Evolutionary conservation across 2,797 vertebrate genomes (phyloP).

Genomic region (Gymnopithys bicolor): DNA sequence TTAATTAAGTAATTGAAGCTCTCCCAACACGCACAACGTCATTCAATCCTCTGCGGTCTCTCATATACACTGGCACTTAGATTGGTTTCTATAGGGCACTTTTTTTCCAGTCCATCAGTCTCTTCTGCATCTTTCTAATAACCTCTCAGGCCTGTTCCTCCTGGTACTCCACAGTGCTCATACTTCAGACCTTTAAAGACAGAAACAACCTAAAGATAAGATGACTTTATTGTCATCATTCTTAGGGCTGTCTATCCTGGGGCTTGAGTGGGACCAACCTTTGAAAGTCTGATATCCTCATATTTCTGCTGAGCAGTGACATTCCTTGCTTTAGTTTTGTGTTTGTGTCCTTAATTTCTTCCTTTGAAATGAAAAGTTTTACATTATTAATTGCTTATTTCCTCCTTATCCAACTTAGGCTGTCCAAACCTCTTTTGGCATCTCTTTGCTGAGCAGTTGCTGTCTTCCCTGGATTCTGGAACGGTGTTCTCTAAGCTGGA

Average conservation of each 20-base stretch:
- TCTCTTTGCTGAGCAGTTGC: background rate
- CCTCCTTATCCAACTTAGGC: background rate
- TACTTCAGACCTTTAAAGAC: background rate
- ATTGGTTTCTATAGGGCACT: slow-evolving; percentile 6
- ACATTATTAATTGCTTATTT: background rate
- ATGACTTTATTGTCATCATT: background rate
- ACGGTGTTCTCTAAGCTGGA: background rate
- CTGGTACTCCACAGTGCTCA: background rate
- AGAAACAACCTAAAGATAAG: background rate
- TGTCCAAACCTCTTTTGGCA: background rate
- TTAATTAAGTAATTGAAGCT: slow-evolving; percentile 74
- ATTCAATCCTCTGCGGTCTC: slow-evolving; percentile 52
- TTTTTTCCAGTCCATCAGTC: slow-evolving; percentile 35
- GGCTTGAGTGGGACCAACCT: background rate
- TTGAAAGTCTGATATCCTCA: background rate
- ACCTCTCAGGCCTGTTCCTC: slow-evolving; percentile 17
- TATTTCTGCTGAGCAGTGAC: background rate
- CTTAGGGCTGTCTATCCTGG: background rate
- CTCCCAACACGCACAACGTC: slow-evolving; percentile 55
- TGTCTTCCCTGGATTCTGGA: background rate
- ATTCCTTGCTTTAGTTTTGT: background rate
- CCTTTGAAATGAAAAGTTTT: background rate
- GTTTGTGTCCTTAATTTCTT: background rate
- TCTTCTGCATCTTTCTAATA: slow-evolving; percentile 23
- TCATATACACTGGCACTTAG: background rate